Base-by-base conservation (phyloP, 1,140 invertebrate genomes). In the Drosophila pectinifera region DNA sequence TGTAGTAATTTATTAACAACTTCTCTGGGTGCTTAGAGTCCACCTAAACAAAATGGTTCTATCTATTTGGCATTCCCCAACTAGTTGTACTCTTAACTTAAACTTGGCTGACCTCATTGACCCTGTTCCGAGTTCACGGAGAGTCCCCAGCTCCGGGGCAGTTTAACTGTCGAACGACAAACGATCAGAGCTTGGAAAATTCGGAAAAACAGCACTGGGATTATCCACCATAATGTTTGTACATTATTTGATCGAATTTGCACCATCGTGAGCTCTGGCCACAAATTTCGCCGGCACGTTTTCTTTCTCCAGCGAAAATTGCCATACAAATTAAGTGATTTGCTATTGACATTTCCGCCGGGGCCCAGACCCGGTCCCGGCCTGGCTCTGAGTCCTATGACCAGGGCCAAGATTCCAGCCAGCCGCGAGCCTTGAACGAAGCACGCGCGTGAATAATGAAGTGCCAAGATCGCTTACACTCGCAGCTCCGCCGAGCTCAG, bases 391-490 rank as follows among this genome's bases (percentile, higher is more conserved):
- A 70, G 67, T 51, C 69, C 56, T 46, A 45, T 58, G 39, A 14
- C 59, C 54, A 48, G 73, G 31, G 26, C 53, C 58, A 41, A 74
- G 54, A 49, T 49, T 62, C 20, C 43, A 59, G 26, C 53, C 31
- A 56, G 73, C 56, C 63, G 62, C 80, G 53, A 86, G 83, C 84
- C 84, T 89, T 88, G 79, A 89, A 88, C 73, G 72, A 48, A 58
- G 84, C 84, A 89, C 84, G 84, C 84, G 88, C 88, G 80, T 91
- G 88, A 91, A 88, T 91, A 91, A 91, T 91, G 88, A 91, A 91
- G 88, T 91, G 88, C 83, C 88, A 91, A 91, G 88, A 91, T 91
- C 88, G 83, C 82, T 88, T 91, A 91, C 69, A 84, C 59, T 88
- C 65, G 41, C 41, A 67, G 51, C 51, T 20, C 46, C 20, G 26